Percentiles rank a stretch among this genome's conserved stretches.
Conservation (phyloP, 2,888 invertebrate species). For the Cecidostiba fungosa region DNA sequence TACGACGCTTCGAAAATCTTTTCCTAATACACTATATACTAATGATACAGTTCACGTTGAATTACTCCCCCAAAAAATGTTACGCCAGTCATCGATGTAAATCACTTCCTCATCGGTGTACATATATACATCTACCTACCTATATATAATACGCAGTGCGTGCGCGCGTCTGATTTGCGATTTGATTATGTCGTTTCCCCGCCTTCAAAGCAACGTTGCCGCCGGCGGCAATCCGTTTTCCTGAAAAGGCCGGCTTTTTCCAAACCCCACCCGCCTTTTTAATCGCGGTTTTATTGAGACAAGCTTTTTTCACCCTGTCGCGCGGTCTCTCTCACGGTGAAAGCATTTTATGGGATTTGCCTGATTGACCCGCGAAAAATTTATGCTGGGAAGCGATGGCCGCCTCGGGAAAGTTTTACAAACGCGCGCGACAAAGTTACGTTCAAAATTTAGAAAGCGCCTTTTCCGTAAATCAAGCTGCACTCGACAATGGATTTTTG, state of each 20-base stretch:
- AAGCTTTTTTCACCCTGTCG: conserved; percentile 13
- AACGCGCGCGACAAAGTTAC: conserved; percentile 41
- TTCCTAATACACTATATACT: neutral
- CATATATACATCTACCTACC: too few relatives aligned
- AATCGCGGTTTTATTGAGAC: conserved; percentile 25
- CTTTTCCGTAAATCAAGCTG: conserved; percentile 13
- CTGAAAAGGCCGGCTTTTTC: neutral
- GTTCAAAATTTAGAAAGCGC: conserved; percentile 14
- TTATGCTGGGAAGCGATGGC: conserved; percentile 52
- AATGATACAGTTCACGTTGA: neutral
- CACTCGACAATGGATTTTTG: neutral
- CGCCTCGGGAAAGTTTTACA: conserved; percentile 63
- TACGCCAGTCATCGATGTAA: conserved; percentile 69
- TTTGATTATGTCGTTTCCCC: conserved; percentile 48
- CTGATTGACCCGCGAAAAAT: conserved; percentile 51
- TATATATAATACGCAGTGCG: too few relatives aligned
- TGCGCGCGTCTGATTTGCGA: conserved; percentile 30
- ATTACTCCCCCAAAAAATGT: neutral
- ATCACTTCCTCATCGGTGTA: conserved; percentile 74
- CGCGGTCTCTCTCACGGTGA: conserved; percentile 45
- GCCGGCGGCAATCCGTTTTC: conserved; percentile 8
- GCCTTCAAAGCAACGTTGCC: conserved; percentile 22
- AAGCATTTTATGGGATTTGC: conserved; percentile 49
- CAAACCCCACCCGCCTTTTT: conserved; percentile 6
- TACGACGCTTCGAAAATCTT: neutral